Conservation (phyloP, 2,797 vertebrate species). For the Hydrophis major region DNA sequence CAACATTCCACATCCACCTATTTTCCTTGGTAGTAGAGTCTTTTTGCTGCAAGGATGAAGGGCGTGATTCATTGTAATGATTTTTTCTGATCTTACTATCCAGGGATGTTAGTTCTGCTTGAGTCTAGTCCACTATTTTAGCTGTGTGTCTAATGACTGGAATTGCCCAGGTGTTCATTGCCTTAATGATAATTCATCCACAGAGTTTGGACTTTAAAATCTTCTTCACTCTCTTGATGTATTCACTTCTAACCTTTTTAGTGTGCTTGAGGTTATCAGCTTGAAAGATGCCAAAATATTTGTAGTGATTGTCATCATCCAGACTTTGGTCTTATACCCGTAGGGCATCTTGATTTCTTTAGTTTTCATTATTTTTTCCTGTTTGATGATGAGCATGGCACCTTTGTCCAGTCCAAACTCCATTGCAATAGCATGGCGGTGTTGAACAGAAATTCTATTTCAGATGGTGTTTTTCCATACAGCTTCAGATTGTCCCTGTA, state of each 20-base stretch:
- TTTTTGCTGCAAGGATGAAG: not conserved
- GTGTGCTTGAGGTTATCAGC: not conserved
- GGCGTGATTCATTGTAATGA: not conserved
- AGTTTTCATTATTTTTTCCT: not conserved
- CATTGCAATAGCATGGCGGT: not conserved
- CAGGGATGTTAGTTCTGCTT: not conserved
- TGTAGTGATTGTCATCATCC: not conserved
- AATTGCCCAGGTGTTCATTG: not conserved
- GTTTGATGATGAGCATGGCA: not conserved
- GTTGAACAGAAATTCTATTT: not conserved
- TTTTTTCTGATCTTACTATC: not conserved
- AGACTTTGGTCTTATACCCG: not conserved
- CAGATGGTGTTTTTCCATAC: not conserved
- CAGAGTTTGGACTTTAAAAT: not conserved
- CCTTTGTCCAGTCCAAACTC: not conserved
- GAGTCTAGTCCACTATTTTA: not conserved
- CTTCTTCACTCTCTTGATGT: not conserved
- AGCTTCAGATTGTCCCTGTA: not conserved
- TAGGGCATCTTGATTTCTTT: not conserved
- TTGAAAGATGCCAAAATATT: not conserved
- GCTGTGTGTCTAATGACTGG: not conserved
- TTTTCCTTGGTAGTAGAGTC: not conserved
- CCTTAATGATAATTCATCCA: not conserved
- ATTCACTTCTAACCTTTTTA: not conserved
- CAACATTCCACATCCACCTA: not conserved